Conservation (phyloP, 2,113 vertebrate species). For the Sander lucioperca region DNA sequence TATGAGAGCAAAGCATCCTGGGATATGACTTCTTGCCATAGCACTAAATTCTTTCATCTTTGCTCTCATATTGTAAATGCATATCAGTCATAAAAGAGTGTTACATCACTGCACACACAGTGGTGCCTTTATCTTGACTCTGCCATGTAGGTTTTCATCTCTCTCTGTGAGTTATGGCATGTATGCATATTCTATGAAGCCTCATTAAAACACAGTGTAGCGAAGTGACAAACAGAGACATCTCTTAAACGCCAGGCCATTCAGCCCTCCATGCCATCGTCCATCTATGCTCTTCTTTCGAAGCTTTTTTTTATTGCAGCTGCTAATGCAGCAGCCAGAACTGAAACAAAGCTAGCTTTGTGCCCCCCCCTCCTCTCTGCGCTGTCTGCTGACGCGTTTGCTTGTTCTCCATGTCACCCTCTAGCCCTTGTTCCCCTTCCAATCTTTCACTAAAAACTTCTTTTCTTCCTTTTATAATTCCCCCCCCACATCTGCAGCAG, state of each 20-base stretch:
- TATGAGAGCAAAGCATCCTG: constrained; percentile 66
- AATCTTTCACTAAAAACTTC: constrained; percentile 79
- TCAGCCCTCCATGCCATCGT: constrained; percentile 63
- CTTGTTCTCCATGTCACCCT: constrained; percentile 78
- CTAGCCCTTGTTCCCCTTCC: constrained; percentile 68
- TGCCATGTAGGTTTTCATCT: constrained; percentile 51
- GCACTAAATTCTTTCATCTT: constrained; percentile 65
- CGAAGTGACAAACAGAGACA: constrained; percentile 78
- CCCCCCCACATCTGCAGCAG: constrained; percentile 79
- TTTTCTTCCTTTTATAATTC: constrained; percentile 72
- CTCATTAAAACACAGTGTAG: constrained; percentile 52
- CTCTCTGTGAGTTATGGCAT: constrained; percentile 52
- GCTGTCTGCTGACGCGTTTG: constrained; percentile 78
- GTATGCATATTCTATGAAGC: constrained; percentile 65
- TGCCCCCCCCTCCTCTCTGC: constrained; percentile 58
- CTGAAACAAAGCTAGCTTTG: constrained; percentile 85
- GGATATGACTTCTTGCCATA: constrained; percentile 64
- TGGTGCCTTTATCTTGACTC: constrained; percentile 54
- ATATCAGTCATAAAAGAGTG: constrained; percentile 65
- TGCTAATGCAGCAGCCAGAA: constrained; percentile 84
- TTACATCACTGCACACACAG: constrained; percentile 66
- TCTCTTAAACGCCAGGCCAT: constrained; percentile 74
- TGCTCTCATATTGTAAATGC: constrained; percentile 63
- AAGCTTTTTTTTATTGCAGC: constrained; percentile 81
- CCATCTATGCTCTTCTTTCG: constrained; percentile 65